Percentiles rank a stretch among this genome's conserved stretches.
phyloP scores from a whole-genome alignment of 2,888 invertebrate species.

The Leptopilina drosophilae region DNA sequence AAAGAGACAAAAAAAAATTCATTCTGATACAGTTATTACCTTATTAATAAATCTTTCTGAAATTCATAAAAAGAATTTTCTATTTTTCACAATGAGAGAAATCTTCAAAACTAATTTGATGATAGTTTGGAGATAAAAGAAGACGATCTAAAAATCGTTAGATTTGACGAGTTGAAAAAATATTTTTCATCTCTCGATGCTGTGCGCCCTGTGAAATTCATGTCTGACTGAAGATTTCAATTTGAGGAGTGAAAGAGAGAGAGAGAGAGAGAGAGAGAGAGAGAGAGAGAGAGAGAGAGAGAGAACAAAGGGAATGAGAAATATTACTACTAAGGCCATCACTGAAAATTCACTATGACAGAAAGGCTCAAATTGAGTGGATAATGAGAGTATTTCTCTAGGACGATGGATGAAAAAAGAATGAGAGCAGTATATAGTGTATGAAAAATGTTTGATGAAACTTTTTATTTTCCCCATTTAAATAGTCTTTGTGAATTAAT shows the following conservation, averaged over 20 bases:
- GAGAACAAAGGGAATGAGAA: slow-evolving; percentile 25
- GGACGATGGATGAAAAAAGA: not conserved
- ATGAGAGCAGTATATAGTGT: too few species aligned
- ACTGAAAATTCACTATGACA: slow-evolving; percentile 12
- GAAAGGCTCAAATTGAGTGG: slow-evolving; percentile 13
- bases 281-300: too few species aligned
- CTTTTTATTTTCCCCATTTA: not conserved
- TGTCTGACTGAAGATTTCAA: slow-evolving; percentile 18
- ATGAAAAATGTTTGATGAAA: not conserved
- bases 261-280: not conserved
- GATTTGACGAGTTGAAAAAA: slow-evolving; percentile 14
- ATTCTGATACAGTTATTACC: too few species aligned
- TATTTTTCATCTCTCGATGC: slow-evolving; percentile 14
- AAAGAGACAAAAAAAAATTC: not conserved
- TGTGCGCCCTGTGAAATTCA: not conserved
- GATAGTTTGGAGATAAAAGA: not conserved
- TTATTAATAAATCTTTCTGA: too few species aligned
- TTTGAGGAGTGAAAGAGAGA: not conserved
- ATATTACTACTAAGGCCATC: slow-evolving; percentile 6
- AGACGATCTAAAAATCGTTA: slow-evolving; percentile 41
- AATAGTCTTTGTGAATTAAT: not conserved
- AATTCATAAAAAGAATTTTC: too few species aligned
- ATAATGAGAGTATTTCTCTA: slow-evolving; percentile 12
- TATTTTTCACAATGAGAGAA: too few species aligned
- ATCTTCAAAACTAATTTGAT: not conserved